Conservation (phyloP, 2,797 vertebrate species). For the Rhyacichthys aspro region DNA sequence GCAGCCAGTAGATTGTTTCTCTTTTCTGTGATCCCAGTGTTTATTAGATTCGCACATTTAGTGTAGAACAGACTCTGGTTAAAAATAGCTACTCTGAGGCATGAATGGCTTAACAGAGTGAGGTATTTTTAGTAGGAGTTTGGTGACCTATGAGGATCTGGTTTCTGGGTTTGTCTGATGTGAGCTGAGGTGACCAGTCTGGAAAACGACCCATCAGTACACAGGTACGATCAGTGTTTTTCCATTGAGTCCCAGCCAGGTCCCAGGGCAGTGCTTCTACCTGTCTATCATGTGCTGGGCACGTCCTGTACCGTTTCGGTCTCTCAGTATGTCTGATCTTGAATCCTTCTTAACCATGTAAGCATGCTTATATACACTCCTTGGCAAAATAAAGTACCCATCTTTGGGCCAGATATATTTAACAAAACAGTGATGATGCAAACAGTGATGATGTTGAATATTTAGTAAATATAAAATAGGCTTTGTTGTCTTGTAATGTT, state of each 20-base stretch:
- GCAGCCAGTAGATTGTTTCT: conserved; percentile 48
- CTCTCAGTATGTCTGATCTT: conserved; percentile 2
- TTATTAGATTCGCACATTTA: conserved; percentile 50
- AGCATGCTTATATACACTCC: not conserved
- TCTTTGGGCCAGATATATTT: no score
- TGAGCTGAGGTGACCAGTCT: conserved; percentile 57
- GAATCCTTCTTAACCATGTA: not conserved
- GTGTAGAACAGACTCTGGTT: conserved; percentile 36
- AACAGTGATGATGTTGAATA: no score
- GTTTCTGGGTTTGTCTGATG: conserved; percentile 63
- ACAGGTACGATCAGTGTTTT: conserved; percentile 52
- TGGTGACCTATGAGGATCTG: conserved; percentile 68
- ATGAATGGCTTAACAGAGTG: conserved; percentile 37
- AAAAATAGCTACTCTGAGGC: conserved; percentile 58
- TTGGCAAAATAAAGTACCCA: no score
- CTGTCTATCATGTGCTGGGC: not conserved
- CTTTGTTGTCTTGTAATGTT: no score
- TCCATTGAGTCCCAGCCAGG: conserved; percentile 21
- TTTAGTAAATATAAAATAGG: no score
- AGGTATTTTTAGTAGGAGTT: conserved; percentile 65
- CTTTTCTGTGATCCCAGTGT: conserved; percentile 33
- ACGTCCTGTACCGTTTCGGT: not conserved
- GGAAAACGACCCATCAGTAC: conserved; percentile 45
- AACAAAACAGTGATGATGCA: no score
- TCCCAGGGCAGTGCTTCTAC: not conserved